These are phyloP conservation scores for Panthera leo DNA, from an alignment of 2,113 vertebrate species.

Conservation along the genomic window DNA sequence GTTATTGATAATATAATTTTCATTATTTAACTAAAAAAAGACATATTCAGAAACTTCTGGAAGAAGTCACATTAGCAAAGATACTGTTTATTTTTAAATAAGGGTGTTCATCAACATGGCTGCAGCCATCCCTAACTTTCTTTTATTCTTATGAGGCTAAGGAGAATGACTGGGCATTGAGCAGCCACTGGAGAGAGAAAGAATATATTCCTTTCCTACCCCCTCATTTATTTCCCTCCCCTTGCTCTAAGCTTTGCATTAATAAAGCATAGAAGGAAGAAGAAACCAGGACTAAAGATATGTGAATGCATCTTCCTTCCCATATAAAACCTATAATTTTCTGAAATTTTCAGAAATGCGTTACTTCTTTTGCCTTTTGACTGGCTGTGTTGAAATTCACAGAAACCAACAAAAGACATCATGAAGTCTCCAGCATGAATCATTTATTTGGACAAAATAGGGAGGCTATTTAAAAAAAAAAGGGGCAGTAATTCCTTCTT, in stretches of 20 bases:
- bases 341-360: conserved; percentile 66
- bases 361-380: conserved; percentile 59
- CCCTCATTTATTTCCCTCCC: conserved; percentile 54
- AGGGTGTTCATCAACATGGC: neutral
- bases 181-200: neutral
- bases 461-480: conserved; percentile 77
- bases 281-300: conserved; percentile 57
- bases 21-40: neutral
- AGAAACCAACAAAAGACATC: conserved; percentile 77
- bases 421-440: conserved; percentile 78
- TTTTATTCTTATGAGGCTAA: neutral
- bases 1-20: neutral
- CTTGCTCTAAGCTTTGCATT: conserved; percentile 19
- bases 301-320: conserved; percentile 70
- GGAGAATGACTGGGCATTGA: neutral
- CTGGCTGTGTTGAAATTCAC: conserved; percentile 67
- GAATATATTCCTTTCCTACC: neutral
- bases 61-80: neutral
- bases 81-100: neutral
- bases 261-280: conserved; percentile 55
- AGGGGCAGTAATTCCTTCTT: conserved; percentile 77
- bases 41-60: neutral
- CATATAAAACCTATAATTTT: conserved; percentile 73
- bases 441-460: conserved; percentile 81
- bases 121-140: neutral